A percentile compares a stretch with the other conserved stretches of the same genome.
Evolutionary conservation across 2,888 invertebrate species (phyloP).

Genomic region (Eubasilissa splendida): DNA sequence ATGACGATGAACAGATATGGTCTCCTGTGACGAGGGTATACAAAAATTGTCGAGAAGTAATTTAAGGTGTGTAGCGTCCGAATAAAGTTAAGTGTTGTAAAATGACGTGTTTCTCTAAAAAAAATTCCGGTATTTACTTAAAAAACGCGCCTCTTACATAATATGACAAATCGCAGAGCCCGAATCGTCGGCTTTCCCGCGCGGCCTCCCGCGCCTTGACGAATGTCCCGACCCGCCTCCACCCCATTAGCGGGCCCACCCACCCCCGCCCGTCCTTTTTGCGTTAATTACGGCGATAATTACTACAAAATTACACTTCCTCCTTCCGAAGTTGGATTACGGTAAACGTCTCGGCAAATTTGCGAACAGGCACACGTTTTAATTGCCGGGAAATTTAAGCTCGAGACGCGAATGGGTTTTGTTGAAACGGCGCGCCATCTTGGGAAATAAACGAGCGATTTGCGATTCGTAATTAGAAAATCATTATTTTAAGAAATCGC

Average conservation of each 20-base stretch:
- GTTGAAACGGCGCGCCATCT: slow-evolving; percentile 27
- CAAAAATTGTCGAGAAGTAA: no score
- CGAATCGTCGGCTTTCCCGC: no score
- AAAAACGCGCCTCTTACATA: no score
- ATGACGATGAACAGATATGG: no score
- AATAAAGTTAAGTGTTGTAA: no score
- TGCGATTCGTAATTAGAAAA: slow-evolving; percentile 21
- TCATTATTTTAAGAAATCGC: background rate
- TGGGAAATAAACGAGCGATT: slow-evolving; percentile 23
- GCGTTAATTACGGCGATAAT: slow-evolving; percentile 54
- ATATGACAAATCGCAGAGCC: no score
- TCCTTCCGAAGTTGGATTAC: slow-evolving; percentile 9
- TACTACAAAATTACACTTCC: slow-evolving; percentile 48
- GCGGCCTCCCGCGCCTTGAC: no score
- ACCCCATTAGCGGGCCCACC: background rate
- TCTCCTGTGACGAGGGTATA: no score
- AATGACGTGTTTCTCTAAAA: no score
- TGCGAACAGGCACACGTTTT: slow-evolving; percentile 31
- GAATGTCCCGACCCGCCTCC: background rate
- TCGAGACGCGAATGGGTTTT: slow-evolving; percentile 31
- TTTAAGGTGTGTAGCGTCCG: no score
- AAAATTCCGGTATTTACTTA: no score
- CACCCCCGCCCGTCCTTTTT: slow-evolving; percentile 40
- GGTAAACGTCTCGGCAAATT: slow-evolving; percentile 34
- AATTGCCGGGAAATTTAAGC: slow-evolving; percentile 34